Conservation (phyloP, 2,113 vertebrate species). For the Caranx ignobilis region DNA sequence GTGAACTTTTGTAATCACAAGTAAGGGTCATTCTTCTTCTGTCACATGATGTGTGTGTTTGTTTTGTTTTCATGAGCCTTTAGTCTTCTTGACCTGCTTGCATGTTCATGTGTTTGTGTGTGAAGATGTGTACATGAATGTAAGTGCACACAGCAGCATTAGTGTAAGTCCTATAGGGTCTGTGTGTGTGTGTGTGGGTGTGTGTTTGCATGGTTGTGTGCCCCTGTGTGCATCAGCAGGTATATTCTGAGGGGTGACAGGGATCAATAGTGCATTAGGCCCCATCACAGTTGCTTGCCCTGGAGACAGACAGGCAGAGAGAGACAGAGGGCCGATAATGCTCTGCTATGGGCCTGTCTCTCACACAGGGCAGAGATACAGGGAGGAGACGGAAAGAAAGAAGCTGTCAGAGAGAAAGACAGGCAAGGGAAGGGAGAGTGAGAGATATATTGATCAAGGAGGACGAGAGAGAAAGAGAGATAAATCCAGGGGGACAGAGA, state of each 20-base stretch:
- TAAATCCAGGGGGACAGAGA: slow-evolving; percentile 25
- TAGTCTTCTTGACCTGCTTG: background rate
- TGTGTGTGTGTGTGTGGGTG: slow-evolving; percentile 30
- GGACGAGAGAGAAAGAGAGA: slow-evolving; percentile 20
- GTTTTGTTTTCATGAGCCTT: background rate
- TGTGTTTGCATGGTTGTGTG: slow-evolving; percentile 7
- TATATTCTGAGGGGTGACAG: slow-evolving; percentile 74
- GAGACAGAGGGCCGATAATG: slow-evolving; percentile 55
- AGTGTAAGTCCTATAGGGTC: background rate
- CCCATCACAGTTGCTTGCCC: slow-evolving; percentile 78
- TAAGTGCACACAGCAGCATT: background rate
- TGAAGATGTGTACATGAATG: background rate
- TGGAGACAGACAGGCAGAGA: slow-evolving; percentile 60
- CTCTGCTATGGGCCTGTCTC: slow-evolving; percentile 32
- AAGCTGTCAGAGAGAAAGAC: slow-evolving; percentile 61
- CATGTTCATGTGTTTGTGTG: background rate
- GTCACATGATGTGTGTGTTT: background rate
- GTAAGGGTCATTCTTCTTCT: slow-evolving; percentile 1
- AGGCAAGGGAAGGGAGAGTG: slow-evolving; percentile 26
- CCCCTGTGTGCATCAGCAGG: slow-evolving; percentile 62
- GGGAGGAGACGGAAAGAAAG: slow-evolving; percentile 42
- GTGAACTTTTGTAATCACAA: background rate
- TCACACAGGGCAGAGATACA: slow-evolving; percentile 34
- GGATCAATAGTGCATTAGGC: slow-evolving; percentile 84
- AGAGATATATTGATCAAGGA: slow-evolving; percentile 56